These are phyloP conservation scores for Xenopus borealis DNA, from an alignment of 2,113 vertebrate genomes.

Conservation along the genomic window DNA sequence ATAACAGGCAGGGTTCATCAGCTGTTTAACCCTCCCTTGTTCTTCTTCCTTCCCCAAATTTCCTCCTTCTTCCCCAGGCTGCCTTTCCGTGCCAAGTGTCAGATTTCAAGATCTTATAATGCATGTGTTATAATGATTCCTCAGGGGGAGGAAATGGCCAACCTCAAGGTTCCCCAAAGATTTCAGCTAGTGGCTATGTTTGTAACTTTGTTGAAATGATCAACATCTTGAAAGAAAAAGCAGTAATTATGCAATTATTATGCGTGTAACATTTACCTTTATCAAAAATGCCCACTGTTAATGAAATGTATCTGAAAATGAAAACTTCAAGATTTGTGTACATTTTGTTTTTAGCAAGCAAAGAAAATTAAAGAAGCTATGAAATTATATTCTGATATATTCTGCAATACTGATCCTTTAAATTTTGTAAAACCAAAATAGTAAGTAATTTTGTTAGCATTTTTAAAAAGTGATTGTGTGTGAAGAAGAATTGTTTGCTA, in stretches of 20 bases:
- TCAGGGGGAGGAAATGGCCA: constrained; percentile 49
- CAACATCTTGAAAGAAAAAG: not conserved
- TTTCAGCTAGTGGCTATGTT: constrained; percentile 36
- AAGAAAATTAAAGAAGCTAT: not conserved
- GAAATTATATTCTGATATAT: not conserved
- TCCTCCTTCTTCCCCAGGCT: constrained; percentile 45
- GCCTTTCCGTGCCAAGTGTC: constrained; percentile 56
- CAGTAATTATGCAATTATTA: not conserved
- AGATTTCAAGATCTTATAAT: constrained; percentile 53
- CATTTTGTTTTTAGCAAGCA: not conserved
- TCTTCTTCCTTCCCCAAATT: constrained; percentile 7
- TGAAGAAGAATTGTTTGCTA: too few species aligned
- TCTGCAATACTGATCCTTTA: too few species aligned
- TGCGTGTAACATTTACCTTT: not conserved
- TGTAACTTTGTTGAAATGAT: constrained; percentile 12
- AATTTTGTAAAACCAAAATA: not conserved
- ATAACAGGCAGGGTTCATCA: constrained; percentile 5
- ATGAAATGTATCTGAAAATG: constrained; percentile 11
- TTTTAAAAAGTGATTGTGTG: too few species aligned
- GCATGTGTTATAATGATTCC: constrained; percentile 56
- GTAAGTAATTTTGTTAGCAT: not conserved
- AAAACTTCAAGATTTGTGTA: not conserved
- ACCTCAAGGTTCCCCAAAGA: constrained; percentile 43
- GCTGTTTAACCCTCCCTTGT: not conserved
- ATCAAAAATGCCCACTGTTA: not conserved